Evolutionary conservation across 2,113 vertebrate genomes (phyloP).

Genomic region (Anthoscopus minutus): DNA sequence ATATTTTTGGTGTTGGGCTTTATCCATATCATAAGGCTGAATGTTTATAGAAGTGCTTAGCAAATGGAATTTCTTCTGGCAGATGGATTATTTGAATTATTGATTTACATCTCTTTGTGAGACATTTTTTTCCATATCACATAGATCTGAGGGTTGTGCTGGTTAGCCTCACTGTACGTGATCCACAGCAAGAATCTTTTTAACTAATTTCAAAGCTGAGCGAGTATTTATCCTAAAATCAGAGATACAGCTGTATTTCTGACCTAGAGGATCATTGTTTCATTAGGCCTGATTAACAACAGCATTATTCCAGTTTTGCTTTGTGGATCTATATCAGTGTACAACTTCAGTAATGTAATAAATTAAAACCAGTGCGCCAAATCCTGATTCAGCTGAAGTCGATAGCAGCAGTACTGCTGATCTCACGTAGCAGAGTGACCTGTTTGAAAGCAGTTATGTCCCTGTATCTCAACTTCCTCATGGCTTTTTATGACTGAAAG

Average conservation of each 20-base stretch:
- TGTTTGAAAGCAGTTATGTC: neutral
- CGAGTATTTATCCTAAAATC: neutral
- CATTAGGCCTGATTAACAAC: slow-evolving; percentile 18
- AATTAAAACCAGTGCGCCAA: neutral
- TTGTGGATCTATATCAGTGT: neutral
- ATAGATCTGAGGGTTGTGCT: neutral
- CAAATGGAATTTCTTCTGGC: neutral
- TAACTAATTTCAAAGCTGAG: slow-evolving; percentile 7
- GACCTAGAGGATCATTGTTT: slow-evolving; percentile 11
- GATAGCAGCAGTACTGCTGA: neutral
- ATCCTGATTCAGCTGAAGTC: slow-evolving; percentile 1
- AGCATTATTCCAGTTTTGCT: neutral
- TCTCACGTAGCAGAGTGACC: neutral
- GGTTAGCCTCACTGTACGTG: neutral
- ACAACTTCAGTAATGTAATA: neutral
- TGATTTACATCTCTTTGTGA: neutral
- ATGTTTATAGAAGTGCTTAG: neutral
- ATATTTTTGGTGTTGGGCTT: neutral
- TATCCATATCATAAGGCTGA: neutral
- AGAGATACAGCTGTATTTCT: slow-evolving; percentile 32
- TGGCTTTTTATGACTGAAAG: neutral
- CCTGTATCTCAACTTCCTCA: neutral
- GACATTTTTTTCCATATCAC: neutral
- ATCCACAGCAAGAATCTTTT: neutral
- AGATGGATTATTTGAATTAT: neutral